Percentiles rank a stretch among this genome's conserved stretches.
phyloP scores from a whole-genome alignment of 2,888 invertebrate genomes.

The Lasius fuliginosus region DNA sequence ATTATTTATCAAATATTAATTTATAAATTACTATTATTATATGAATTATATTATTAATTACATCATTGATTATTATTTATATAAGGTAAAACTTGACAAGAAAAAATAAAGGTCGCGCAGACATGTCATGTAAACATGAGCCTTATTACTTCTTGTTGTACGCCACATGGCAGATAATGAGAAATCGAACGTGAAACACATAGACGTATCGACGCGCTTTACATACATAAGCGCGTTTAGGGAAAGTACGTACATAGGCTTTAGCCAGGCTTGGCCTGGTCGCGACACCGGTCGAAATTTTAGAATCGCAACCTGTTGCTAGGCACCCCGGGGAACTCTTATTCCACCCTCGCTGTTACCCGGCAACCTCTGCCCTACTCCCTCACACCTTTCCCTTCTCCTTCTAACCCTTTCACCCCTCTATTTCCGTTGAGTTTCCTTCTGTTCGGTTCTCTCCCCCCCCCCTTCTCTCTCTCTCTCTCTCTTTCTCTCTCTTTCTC shows the following conservation, averaged over 20 bases:
- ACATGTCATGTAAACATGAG: not conserved
- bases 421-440: constrained; percentile 47
- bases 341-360: constrained; percentile 75
- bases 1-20: not conserved
- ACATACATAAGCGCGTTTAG: constrained; percentile 40
- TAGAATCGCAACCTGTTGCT: constrained; percentile 85
- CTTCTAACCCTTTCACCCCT: constrained; percentile 10
- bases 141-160: not conserved
- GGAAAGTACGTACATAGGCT: not conserved
- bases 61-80: not conserved
- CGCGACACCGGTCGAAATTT: constrained; percentile 75
- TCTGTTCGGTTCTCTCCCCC: not conserved
- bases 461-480: not conserved
- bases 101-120: not conserved
- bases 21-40: not conserved
- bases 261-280: not conserved
- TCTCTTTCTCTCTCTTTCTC: constrained; percentile 18
- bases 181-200: constrained; percentile 43
- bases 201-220: constrained; percentile 22
- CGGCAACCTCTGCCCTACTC: constrained; percentile 66
- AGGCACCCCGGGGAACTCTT: constrained; percentile 82
- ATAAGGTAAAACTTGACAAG: not conserved
- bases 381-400: not conserved
- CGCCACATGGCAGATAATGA: not conserved
- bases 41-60: not conserved